Evolutionary conservation across 2,888 invertebrate species (phyloP).

Genomic region (Scaptomyza reducta): DNA sequence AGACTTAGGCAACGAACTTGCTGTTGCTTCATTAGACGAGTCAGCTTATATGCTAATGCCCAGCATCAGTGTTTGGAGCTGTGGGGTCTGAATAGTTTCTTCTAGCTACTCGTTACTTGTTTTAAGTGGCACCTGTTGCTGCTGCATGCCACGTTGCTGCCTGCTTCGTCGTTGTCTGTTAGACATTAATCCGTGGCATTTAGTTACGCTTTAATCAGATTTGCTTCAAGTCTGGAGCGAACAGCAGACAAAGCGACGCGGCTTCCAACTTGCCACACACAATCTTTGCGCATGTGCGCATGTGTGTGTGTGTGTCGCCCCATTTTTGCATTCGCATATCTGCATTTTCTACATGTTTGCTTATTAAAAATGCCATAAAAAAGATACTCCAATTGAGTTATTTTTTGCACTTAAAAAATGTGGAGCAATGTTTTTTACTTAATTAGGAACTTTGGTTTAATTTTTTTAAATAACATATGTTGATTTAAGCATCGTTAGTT

Average conservation of each 20-base stretch:
- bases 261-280: conserved; percentile 32
- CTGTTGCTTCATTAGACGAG: conserved; percentile 57
- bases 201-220: conserved; percentile 77
- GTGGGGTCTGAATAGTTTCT: conserved; percentile 54
- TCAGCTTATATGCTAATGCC: conserved; percentile 61
- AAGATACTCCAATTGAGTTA: conserved; percentile 11
- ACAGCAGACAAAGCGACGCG: conserved; percentile 69
- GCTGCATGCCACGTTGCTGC: conserved; percentile 24
- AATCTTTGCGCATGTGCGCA: conserved; percentile 3
- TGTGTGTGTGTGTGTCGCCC: conserved; percentile 51
- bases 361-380: conserved; percentile 50
- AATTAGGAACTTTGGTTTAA: too few relatives aligned
- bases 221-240: conserved; percentile 40
- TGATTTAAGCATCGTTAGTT: too few relatives aligned
- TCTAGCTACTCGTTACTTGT: conserved; percentile 49
- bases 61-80: conserved; percentile 5
- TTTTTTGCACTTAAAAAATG: neutral
- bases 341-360: conserved; percentile 19
- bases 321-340: conserved; percentile 40
- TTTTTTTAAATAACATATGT: too few relatives aligned
- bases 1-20: conserved; percentile 40
- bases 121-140: conserved; percentile 62
- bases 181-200: conserved; percentile 76
- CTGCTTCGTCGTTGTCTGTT: conserved; percentile 39
- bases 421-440: neutral